Evolutionary conservation across 2,797 vertebrate genomes (phyloP), one percentile per base, ranked within the genome.

Genomic region (Psittacula derbiana): DNA sequence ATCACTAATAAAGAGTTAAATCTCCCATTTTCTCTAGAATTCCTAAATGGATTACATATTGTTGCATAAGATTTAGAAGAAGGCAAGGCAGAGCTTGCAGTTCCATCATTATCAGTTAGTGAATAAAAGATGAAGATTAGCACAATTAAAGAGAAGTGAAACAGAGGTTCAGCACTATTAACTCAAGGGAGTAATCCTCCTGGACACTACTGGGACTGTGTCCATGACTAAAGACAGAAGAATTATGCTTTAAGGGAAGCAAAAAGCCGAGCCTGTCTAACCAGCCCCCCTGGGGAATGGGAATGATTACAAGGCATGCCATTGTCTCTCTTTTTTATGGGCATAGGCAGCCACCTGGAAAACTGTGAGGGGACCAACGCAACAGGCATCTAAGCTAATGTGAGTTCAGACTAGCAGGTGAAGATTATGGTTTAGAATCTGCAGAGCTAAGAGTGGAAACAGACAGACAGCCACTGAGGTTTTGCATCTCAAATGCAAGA

Each of bases 121-220:
- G 64, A 96, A 95, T 95, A 96, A 96, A 96, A 96, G 88, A 94
- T 93, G 88, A 96, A 96, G 95, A 97, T 96, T 94, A 92, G 10
- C 61, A 80, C 93, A 83, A 92, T 90, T 94, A 95, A 96, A 91
- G 74, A 87, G 52, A 96, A 93, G 61, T 74, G 74, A 90, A 96
- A 82, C 69, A 67, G 27, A n/a, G 64, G 71, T 94, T 94, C 90
- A 67, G 44, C 53, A 61, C 44, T 61, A 85, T 88, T 92, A 93
- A 82, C 90, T 93, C 83, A 33, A 85, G 78, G 87, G 74, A 92
- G 49, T 82, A 95, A 93, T 93, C 93, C 86, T 95, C 47, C 62
- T 93, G 93, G 94, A 94, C 84, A 53, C 64, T 86, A 52, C 67
- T 78, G 88, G 83, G 88, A 89, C 88, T 89, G 58, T 57, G 84